Base-by-base conservation (phyloP, 92 coral and sea anemone species). In the Phymanthus crucifer region DNA sequence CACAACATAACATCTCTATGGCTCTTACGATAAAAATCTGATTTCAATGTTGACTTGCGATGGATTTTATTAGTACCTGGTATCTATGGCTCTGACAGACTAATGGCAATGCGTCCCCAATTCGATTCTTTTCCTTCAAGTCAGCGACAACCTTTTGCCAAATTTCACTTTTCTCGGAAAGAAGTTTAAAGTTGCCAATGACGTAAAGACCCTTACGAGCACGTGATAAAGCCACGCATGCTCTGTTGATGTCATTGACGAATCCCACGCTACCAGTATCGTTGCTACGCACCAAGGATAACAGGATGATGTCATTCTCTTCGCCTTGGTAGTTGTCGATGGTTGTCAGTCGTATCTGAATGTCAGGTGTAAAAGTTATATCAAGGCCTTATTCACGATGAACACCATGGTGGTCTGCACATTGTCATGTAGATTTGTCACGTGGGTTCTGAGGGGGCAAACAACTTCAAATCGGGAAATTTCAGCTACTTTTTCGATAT, bases 241-340 rank as follows among this genome's bases (percentile, higher is more conserved):
- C 94, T 72, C 98, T 95, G 72, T 94, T 94, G 78, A 66, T 64
- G 50, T 81, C 85, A 56, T 87, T 87, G 80, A 94, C 81, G 81
- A 94, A 94, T 23, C 98, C 98, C 13, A 89, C 91, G 43, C 88
- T 90, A 76, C 81, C 93, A 16, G 61, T 66, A 26, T 79, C 74
- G 87, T 94, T 94, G 68, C 93, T 94, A 36, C 98, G 91, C 47
- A 94, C 98, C 50, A 94, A 85, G 23, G 98, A 94, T 38, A 94
- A 85, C 73, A 94, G 83, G 46, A 94, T 80, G 89, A 94, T 89
- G 73, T 94, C 95, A 56, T 80, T 94, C 76, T 94, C 98, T 50
- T 94, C 93, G 21, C 98, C 98, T 74, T 93, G 98, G 69, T 80
- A 93, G 84, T 91, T 93, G 77, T 94, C 98, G 31, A 94, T 91